phyloP scores from a whole-genome alignment of 2,113 vertebrate genomes.

The Scalopus aquaticus region DNA sequence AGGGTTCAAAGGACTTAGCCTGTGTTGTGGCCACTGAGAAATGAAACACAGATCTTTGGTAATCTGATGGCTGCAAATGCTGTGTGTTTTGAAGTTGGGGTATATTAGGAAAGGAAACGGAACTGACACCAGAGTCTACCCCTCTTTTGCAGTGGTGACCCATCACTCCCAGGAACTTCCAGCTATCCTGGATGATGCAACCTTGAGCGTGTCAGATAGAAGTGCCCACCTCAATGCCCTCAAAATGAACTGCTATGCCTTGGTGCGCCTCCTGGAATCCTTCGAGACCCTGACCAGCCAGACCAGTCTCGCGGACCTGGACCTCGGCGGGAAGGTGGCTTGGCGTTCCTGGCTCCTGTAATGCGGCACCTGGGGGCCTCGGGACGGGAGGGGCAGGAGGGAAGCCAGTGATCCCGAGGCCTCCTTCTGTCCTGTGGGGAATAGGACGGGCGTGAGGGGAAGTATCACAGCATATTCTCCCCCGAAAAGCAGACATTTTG shows the following conservation, averaged over 20 bases:
- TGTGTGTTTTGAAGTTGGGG: not conserved
- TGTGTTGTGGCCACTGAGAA: constrained; percentile 72
- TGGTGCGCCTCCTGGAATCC: constrained; percentile 90
- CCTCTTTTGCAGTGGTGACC: constrained; percentile 88
- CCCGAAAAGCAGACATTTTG: not conserved
- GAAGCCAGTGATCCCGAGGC: not conserved
- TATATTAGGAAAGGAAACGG: not conserved
- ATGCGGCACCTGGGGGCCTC: not conserved
- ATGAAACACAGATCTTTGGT: constrained; percentile 90
- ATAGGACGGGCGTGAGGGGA: not conserved
- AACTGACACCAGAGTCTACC: constrained; percentile 29
- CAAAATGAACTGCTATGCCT: constrained; percentile 96
- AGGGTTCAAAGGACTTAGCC: constrained; percentile 71
- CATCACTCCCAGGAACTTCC: constrained; percentile 90
- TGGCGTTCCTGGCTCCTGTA: not conserved
- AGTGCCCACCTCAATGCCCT: constrained; percentile 91
- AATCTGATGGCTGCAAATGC: constrained; percentile 88
- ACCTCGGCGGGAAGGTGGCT: constrained; percentile 84
- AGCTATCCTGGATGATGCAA: constrained; percentile 82
- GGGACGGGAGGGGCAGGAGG: not conserved
- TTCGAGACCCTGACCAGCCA: constrained; percentile 90
- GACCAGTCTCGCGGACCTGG: constrained; percentile 84
- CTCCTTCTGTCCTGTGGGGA: not conserved
- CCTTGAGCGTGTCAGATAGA: constrained; percentile 84
- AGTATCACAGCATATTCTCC: not conserved